These are phyloP conservation scores for Pogona vitticeps DNA, from an alignment of 2,113 vertebrate species.

Conservation along the genomic window DNA sequence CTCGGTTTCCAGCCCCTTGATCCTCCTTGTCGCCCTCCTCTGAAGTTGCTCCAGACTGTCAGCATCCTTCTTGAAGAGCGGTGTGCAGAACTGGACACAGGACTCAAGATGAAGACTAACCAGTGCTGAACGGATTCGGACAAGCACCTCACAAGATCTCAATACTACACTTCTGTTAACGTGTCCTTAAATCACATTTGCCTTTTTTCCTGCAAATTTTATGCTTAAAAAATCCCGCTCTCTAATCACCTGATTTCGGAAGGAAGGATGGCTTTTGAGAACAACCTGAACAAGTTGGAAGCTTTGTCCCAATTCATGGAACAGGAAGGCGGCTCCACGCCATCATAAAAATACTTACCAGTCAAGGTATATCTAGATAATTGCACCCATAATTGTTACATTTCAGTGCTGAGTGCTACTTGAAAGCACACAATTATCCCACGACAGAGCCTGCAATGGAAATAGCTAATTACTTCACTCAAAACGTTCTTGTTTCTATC, in stretches of 20 bases:
- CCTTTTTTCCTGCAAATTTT: too few species aligned
- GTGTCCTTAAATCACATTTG: too few species aligned
- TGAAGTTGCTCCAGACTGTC: too few species aligned
- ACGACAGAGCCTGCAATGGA: slow-evolving; percentile 4
- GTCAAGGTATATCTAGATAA: background rate
- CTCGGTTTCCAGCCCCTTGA: too few species aligned
- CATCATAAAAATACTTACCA: background rate
- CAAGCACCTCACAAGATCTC: too few species aligned
- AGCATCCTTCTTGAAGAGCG: too few species aligned
- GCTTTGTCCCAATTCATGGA: background rate
- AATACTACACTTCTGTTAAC: too few species aligned
- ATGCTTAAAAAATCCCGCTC: background rate
- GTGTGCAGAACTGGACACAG: too few species aligned
- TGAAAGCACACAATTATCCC: slow-evolving; percentile 15
- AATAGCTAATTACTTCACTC: background rate
- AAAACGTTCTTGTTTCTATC: background rate
- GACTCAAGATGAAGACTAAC: too few species aligned
- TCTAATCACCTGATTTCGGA: background rate
- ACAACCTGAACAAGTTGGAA: background rate
- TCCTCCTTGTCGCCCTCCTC: too few species aligned
- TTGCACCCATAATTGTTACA: slow-evolving; percentile 1
- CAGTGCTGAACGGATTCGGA: too few species aligned
- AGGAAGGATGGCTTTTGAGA: background rate
- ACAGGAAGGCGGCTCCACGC: background rate
- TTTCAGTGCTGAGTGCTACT: background rate